Percentiles rank a stretch among this genome's conserved stretches.
phyloP scores from a whole-genome alignment of 2,113 vertebrate genomes.

The Pristiophorus japonicus region DNA sequence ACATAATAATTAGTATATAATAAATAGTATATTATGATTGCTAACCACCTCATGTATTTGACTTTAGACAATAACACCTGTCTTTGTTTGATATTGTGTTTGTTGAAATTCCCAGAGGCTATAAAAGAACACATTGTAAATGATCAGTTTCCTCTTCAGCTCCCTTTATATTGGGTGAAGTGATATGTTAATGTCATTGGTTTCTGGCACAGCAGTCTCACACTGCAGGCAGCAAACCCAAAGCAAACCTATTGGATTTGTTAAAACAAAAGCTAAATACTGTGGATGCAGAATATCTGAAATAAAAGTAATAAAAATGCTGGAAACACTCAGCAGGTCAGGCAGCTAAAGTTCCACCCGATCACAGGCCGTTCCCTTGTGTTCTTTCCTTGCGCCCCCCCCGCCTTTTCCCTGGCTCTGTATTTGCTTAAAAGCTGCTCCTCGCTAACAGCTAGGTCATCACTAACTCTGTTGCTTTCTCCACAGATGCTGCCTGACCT shows the following conservation, averaged over 20 bases:
- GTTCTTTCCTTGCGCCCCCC: no score
- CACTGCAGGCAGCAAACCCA: background rate
- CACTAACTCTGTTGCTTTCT: no score
- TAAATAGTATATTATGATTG: background rate
- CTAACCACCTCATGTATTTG: background rate
- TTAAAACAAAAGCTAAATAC: background rate
- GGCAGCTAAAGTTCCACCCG: no score
- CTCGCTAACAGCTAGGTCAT: no score
- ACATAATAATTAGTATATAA: background rate
- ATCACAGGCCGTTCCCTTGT: no score
- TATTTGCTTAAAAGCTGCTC: no score
- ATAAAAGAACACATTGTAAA: background rate
- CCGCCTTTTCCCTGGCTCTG: no score
- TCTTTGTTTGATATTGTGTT: background rate
- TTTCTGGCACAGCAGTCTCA: background rate
- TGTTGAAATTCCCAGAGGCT: background rate
- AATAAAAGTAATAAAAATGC: background rate
- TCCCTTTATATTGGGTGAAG: background rate
- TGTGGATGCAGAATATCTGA: background rate
- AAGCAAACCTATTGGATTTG: background rate
- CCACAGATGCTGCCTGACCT: no score
- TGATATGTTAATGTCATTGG: background rate
- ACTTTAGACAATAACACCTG: background rate
- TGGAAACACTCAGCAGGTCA: background rate
- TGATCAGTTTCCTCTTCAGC: slow-evolving; percentile 2